phyloP scores from a whole-genome alignment of 2,113 vertebrate genomes.

The Lontra canadensis region DNA sequence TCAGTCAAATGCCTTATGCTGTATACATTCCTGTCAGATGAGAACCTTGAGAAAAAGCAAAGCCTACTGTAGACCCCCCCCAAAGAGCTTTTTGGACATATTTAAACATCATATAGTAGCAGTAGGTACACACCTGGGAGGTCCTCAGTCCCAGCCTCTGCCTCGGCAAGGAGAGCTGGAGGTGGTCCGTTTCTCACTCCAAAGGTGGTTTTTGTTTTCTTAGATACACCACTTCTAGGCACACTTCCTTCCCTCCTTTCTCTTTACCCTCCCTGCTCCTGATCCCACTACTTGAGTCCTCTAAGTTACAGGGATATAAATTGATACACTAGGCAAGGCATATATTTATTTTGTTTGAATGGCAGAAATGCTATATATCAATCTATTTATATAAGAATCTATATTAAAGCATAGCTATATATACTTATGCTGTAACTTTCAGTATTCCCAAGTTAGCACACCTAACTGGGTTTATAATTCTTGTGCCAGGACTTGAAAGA shows the following conservation, averaged over 20 bases:
- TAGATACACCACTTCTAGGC: not conserved
- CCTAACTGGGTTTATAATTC: not conserved
- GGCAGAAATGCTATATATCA: constrained; percentile 34
- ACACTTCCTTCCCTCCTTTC: not conserved
- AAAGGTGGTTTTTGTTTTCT: not conserved
- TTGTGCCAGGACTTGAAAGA: not conserved
- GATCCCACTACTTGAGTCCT: not conserved
- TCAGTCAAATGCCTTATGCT: constrained; percentile 15
- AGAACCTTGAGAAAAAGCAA: not conserved
- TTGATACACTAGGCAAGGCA: not conserved
- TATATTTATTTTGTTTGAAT: constrained; percentile 47
- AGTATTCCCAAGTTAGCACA: constrained; percentile 35
- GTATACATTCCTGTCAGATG: not conserved
- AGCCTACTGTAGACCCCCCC: not conserved
- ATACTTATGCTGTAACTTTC: not conserved
- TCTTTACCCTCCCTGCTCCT: not conserved
- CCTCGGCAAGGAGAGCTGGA: not conserved
- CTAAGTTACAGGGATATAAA: not conserved
- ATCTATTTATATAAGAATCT: constrained; percentile 43
- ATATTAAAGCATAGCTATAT: not conserved
- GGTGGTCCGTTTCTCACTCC: not conserved
- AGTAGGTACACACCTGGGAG: not conserved
- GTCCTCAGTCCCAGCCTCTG: not conserved
- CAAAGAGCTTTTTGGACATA: not conserved
- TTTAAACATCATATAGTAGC: not conserved